phyloP scores from a whole-genome alignment of 2,797 vertebrate species.

The Hypotaenidia philippensis region DNA sequence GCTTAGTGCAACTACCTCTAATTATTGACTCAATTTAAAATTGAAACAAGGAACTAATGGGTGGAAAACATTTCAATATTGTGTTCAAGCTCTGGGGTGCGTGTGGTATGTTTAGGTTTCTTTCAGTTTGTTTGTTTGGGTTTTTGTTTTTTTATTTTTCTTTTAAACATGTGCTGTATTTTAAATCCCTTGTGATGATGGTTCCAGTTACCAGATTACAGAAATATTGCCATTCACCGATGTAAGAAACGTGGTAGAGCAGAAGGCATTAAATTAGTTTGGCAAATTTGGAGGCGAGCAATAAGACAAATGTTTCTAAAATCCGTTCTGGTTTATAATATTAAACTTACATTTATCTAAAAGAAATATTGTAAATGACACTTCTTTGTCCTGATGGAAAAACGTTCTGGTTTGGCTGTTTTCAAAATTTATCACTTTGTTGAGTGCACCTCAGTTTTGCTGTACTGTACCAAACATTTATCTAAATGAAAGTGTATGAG shows the following conservation, averaged over 20 bases:
- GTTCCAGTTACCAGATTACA: neutral
- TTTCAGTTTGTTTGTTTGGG: too few species aligned
- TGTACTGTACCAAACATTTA: conserved; percentile 78
- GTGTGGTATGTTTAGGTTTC: neutral
- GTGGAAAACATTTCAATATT: neutral
- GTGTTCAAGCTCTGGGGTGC: neutral
- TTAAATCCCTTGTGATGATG: neutral
- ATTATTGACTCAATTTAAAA: neutral
- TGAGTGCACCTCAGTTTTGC: conserved; percentile 71
- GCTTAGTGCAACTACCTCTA: neutral
- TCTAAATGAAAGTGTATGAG: conserved; percentile 84
- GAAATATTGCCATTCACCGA: neutral
- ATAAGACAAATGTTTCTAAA: conserved; percentile 35
- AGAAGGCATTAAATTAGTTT: conserved; percentile 5
- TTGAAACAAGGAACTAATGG: neutral
- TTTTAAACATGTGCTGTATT: neutral
- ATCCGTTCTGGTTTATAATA: conserved; percentile 26
- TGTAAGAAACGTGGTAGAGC: neutral
- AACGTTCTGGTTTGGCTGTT: conserved; percentile 31
- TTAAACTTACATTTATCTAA: conserved; percentile 49
- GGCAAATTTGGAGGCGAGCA: conserved; percentile 37
- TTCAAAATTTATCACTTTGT: conserved; percentile 66
- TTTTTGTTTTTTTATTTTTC: neutral
- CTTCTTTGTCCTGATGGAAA: conserved; percentile 28
- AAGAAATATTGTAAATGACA: conserved; percentile 6